A percentile compares a stretch with the other conserved stretches of the same genome.
Evolutionary conservation across 2,888 invertebrate genomes (phyloP).

Genomic region (Acholoe squamosa): DNA sequence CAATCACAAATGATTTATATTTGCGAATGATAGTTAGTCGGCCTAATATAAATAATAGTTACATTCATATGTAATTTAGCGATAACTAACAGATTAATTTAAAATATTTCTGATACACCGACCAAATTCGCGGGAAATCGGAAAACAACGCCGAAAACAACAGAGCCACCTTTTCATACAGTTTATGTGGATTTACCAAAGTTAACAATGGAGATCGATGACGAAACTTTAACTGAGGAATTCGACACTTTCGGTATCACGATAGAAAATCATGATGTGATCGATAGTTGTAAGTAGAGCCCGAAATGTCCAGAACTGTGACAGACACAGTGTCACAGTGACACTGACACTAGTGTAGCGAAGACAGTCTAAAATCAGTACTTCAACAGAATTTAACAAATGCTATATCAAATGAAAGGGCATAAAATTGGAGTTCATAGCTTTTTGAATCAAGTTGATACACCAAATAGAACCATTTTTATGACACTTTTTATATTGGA

Average conservation of each 20-base stretch:
- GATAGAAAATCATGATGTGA: conserved; percentile 71
- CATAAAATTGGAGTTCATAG: too few relatives aligned
- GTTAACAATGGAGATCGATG: conserved; percentile 59
- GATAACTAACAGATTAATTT: neutral
- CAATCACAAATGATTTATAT: too few relatives aligned
- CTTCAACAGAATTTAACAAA: too few relatives aligned
- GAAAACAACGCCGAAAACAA: neutral
- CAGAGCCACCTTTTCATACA: neutral
- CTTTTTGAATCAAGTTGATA: too few relatives aligned
- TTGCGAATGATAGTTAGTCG: too few relatives aligned
- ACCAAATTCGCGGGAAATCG: conserved; percentile 36
- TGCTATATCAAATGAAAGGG: too few relatives aligned
- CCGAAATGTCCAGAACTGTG: neutral
- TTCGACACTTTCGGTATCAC: conserved; percentile 77
- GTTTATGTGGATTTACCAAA: neutral
- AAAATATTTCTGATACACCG: neutral
- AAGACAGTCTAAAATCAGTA: too few relatives aligned
- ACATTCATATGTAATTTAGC: neutral
- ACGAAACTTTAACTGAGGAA: conserved; percentile 76
- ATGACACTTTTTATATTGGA: too few relatives aligned
- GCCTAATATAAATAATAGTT: too few relatives aligned
- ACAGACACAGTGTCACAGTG: neutral
- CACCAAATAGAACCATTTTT: too few relatives aligned
- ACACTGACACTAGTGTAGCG: neutral
- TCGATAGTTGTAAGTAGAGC: conserved; percentile 74